A percentile compares a stretch with the other conserved stretches of the same genome.
These are phyloP conservation scores for Maniola jurtina DNA, from an alignment of 1,140 invertebrate species.

Conservation along the genomic window DNA sequence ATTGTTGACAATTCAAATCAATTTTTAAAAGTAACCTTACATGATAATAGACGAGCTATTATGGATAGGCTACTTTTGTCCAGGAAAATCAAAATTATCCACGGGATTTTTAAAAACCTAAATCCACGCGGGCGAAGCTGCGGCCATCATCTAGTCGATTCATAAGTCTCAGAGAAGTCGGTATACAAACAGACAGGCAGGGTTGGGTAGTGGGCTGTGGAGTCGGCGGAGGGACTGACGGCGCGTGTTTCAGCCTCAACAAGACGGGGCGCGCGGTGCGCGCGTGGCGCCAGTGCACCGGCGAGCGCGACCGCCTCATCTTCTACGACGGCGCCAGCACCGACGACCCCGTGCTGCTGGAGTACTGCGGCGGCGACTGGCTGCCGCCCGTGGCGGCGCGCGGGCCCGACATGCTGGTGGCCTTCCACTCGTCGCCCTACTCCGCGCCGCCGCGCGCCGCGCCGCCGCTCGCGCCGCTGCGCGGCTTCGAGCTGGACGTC, in stretches of 20 bases:
- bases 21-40: too few relatives aligned
- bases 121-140: too few relatives aligned
- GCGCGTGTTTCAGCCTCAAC: conserved; percentile 82
- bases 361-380: conserved; percentile 92
- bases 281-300: conserved; percentile 90
- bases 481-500: conserved; percentile 90
- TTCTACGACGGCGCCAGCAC: conserved; percentile 91
- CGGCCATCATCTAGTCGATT: too few relatives aligned
- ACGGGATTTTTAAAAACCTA: too few relatives aligned
- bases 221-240: too few relatives aligned
- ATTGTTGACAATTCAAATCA: too few relatives aligned
- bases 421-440: conserved; percentile 88
- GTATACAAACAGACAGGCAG: too few relatives aligned
- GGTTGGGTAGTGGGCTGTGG: too few relatives aligned
- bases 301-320: conserved; percentile 88
- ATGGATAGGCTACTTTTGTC: too few relatives aligned
- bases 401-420: conserved; percentile 90
- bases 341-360: conserved; percentile 89
- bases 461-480: conserved; percentile 79
- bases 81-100: too few relatives aligned
- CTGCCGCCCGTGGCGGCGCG: conserved; percentile 86
- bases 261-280: conserved; percentile 84
- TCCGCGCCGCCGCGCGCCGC: conserved; percentile 84
- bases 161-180: too few relatives aligned
- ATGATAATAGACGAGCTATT: too few relatives aligned